Conservation (phyloP, 2,797 vertebrate genomes). For the Otus scops region DNA sequence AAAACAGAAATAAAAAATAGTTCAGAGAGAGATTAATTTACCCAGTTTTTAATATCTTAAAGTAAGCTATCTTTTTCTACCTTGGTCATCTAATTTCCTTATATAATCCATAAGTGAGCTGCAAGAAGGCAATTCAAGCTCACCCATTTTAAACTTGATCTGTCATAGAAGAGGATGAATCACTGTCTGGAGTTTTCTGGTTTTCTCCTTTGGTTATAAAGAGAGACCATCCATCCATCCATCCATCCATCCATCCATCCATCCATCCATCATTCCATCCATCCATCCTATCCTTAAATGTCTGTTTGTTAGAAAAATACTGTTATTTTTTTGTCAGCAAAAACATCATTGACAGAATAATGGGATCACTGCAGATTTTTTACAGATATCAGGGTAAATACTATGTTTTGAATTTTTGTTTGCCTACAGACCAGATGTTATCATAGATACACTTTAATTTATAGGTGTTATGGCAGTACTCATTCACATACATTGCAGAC, state of each 20-base stretch:
- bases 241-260: not conserved
- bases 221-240: not conserved
- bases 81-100: not conserved
- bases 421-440: not conserved
- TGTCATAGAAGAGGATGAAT: not conserved
- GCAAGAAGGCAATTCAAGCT: not conserved
- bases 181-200: not conserved
- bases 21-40: not conserved
- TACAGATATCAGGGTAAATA: not conserved
- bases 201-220: not conserved
- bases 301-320: not conserved
- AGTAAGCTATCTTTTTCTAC: not conserved
- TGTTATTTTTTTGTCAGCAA: not conserved
- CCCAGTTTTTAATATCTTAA: not conserved
- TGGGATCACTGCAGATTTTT: not conserved
- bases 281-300: not conserved
- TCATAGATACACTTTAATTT: not conserved
- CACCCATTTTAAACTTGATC: not conserved
- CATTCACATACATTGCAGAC: not conserved
- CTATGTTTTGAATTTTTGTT: not conserved
- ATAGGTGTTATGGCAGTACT: not conserved
- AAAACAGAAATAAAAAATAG: not conserved
- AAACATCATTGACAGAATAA: not conserved
- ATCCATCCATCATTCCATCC: not conserved
- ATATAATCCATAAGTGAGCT: not conserved